Percentiles rank a stretch among this genome's conserved stretches.
These are phyloP conservation scores for Griposia aprilina DNA, from an alignment of 2,888 invertebrate species.

Conservation along the genomic window DNA sequence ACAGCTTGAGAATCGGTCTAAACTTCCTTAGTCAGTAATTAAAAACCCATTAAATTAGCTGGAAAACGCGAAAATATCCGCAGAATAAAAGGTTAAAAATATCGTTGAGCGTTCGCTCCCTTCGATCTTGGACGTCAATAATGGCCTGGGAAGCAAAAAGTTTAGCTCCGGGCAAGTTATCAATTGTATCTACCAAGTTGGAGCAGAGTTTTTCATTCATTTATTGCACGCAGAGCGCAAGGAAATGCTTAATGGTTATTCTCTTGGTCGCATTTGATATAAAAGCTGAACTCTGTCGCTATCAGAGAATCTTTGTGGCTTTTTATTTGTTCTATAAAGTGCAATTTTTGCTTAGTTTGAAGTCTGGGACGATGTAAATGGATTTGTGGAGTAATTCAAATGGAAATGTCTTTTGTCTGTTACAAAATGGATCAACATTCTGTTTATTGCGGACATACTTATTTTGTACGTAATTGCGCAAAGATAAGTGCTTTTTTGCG, in stretches of 20 bases:
- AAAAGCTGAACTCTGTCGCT: constrained; percentile 81
- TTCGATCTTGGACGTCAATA: constrained; percentile 81
- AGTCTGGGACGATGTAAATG: constrained; percentile 74
- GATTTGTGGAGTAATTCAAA: constrained; percentile 74
- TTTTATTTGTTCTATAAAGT: constrained; percentile 78
- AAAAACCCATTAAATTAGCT: constrained; percentile 68
- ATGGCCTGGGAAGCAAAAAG: constrained; percentile 84
- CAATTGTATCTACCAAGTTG: constrained; percentile 86
- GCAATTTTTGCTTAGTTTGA: constrained; percentile 78
- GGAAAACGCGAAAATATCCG: constrained; percentile 66
- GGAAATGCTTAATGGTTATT: constrained; percentile 86
- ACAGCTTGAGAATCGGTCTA: constrained; percentile 30
- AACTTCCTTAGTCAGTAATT: constrained; percentile 57
- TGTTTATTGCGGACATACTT: constrained; percentile 28
- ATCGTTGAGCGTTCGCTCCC: constrained; percentile 73
- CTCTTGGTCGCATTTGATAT: constrained; percentile 81
- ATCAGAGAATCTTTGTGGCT: constrained; percentile 74
- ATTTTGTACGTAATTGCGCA: constrained; percentile 3
- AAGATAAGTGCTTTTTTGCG: constrained; percentile 23
- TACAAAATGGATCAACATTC: constrained; percentile 46
- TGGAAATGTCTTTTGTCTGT: constrained; percentile 60
- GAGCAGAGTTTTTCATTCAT: constrained; percentile 84
- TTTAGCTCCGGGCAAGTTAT: constrained; percentile 84
- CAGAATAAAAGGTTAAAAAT: constrained; percentile 74
- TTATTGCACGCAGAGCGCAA: constrained; percentile 83